Conservation (phyloP, 2,797 vertebrate genomes). For the Coluber constrictor region DNA sequence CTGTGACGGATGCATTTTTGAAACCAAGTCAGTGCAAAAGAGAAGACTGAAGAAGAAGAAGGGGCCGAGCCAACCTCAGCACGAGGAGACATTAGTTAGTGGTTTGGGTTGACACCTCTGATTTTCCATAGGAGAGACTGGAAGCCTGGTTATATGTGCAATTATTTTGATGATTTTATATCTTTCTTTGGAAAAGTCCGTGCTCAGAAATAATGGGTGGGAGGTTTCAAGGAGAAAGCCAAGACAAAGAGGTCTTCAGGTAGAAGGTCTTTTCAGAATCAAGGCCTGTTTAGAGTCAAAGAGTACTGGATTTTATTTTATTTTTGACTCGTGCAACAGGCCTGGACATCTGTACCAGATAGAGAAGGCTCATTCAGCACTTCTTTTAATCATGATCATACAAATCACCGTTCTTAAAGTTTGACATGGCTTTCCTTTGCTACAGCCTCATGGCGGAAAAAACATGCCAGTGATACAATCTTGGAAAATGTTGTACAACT, state of each 20-base stretch:
- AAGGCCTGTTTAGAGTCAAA: neutral
- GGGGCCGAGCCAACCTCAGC: neutral
- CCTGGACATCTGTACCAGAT: constrained; percentile 10
- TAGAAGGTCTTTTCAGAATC: neutral
- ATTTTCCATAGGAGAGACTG: constrained; percentile 36
- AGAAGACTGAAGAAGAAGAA: constrained; percentile 3
- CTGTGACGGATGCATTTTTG: neutral
- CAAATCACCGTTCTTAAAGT: neutral
- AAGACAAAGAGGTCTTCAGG: neutral
- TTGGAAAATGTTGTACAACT: constrained; percentile 11
- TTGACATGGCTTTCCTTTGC: neutral
- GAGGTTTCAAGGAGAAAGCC: neutral
- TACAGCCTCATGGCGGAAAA: neutral
- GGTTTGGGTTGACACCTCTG: constrained; percentile 27
- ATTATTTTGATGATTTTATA: constrained; percentile 40
- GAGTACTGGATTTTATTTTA: neutral
- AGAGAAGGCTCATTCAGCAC: neutral
- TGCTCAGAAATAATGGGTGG: constrained; percentile 16
- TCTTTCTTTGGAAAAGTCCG: constrained; percentile 12
- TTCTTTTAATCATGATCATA: neutral
- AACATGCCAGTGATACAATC: constrained; percentile 17
- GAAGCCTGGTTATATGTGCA: constrained; percentile 66
- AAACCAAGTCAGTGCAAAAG: neutral
- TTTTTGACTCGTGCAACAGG: fast-evolving
- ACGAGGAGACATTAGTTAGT: neutral